A percentile compares a stretch with the other conserved stretches of the same genome.
Conservation (phyloP, 2,113 vertebrate genomes). For the Paramormyrops kingsleyae region DNA sequence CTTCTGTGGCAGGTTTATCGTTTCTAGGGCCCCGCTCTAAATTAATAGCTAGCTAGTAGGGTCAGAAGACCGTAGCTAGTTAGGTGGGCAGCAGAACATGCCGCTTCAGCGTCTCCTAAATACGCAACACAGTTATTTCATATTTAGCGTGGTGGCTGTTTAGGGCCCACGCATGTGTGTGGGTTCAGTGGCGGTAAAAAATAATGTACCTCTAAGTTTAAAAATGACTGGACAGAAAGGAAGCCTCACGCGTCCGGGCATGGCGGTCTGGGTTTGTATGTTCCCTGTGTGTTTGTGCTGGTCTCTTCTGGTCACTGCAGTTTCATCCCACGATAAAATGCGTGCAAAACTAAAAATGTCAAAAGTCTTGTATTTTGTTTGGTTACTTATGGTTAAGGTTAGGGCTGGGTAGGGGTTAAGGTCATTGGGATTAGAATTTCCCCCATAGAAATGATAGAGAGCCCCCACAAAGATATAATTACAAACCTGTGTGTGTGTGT, state of each 20-base stretch:
- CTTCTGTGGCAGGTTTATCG: neutral
- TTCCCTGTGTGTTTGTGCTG: neutral
- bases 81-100: neutral
- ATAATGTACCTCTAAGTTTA: neutral
- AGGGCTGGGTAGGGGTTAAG: neutral
- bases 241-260: neutral
- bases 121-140: neutral
- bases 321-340: neutral
- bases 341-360: neutral
- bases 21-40: neutral
- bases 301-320: neutral
- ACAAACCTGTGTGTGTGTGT: neutral
- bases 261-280: neutral
- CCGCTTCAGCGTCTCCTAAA: neutral
- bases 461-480: neutral
- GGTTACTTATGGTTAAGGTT: neutral
- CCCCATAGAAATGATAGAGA: neutral
- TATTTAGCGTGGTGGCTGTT: neutral
- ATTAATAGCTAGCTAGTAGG: neutral
- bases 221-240: neutral
- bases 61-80: neutral
- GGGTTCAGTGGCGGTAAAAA: neutral
- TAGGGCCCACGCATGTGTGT: neutral
- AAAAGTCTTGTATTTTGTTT: neutral
- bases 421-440: neutral